A percentile compares a stretch with the other conserved stretches of the same genome.
phyloP scores from a whole-genome alignment of 2,113 vertebrate species.

The Speoplatyrhinus poulsoni region DNA sequence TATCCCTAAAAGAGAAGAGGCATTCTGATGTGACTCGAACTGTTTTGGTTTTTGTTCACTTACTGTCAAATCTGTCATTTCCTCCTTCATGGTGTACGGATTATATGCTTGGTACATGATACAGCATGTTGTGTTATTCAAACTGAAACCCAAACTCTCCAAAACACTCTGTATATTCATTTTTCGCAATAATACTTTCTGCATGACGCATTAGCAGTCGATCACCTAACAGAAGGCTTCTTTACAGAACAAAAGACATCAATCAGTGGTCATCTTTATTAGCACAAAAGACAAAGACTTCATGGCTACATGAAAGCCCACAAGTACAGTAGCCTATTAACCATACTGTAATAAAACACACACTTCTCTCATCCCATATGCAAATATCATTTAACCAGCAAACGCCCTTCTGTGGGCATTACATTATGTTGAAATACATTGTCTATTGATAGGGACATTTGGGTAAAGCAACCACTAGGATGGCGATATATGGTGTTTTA shows the following conservation, averaged over 20 bases:
- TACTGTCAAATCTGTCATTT: too few species aligned
- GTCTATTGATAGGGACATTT: slow-evolving; percentile 54
- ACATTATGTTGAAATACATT: slow-evolving; percentile 48
- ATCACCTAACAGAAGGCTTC: slow-evolving; percentile 3
- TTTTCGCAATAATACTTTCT: not conserved
- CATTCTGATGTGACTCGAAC: too few species aligned
- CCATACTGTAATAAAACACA: not conserved
- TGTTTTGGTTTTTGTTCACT: too few species aligned
- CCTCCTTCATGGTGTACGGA: too few species aligned
- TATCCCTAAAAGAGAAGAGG: not conserved
- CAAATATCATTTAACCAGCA: slow-evolving; percentile 9
- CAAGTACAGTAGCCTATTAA: slow-evolving; percentile 5
- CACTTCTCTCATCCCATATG: not conserved
- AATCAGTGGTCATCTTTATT: slow-evolving; percentile 3
- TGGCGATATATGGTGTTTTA: slow-evolving; percentile 23
- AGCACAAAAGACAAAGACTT: not conserved
- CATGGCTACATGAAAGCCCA: too few species aligned
- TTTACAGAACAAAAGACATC: slow-evolving; percentile 13
- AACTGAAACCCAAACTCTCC: too few species aligned
- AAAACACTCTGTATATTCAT: not conserved
- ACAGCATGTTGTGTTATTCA: too few species aligned
- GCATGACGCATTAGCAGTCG: not conserved
- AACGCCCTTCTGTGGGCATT: slow-evolving; percentile 44
- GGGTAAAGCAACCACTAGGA: slow-evolving; percentile 18
- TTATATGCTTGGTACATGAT: too few species aligned